A percentile compares a stretch with the other conserved stretches of the same genome.
phyloP scores from a whole-genome alignment of 2,888 invertebrate genomes.

The Malacosoma neustria region DNA sequence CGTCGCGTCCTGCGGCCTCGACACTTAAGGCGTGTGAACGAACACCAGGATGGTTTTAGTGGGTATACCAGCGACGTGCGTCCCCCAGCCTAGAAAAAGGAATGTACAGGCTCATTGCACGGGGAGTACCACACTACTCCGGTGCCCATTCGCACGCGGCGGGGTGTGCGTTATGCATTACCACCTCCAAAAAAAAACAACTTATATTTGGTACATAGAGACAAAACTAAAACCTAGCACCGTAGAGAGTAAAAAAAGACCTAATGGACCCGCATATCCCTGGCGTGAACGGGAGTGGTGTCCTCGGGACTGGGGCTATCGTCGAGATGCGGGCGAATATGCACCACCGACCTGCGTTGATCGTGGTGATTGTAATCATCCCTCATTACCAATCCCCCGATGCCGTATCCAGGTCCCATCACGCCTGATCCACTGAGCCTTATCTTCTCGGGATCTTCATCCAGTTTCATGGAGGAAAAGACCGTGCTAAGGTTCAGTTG shows the following conservation, averaged over 20 bases:
- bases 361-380: constrained; percentile 66
- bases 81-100: too few species aligned
- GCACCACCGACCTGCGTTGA: constrained; percentile 76
- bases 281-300: constrained; percentile 76
- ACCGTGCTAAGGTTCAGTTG: constrained; percentile 88
- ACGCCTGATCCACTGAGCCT: constrained; percentile 74
- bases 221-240: not conserved
- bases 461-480: constrained; percentile 78
- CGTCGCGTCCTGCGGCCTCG: too few species aligned
- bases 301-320: constrained; percentile 84
- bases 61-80: too few species aligned
- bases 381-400: constrained; percentile 61
- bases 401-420: constrained; percentile 60
- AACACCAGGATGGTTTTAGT: too few species aligned
- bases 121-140: too few species aligned
- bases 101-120: too few species aligned
- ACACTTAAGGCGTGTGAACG: too few species aligned
- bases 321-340: constrained; percentile 77
- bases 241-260: constrained; percentile 2
- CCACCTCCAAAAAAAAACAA: too few species aligned
- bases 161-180: too few species aligned
- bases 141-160: too few species aligned
- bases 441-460: constrained; percentile 79
- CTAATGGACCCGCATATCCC: constrained; percentile 73
- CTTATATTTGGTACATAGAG: not conserved